Conservation (phyloP, 2,888 invertebrate genomes). For the Hetaerina titia region DNA sequence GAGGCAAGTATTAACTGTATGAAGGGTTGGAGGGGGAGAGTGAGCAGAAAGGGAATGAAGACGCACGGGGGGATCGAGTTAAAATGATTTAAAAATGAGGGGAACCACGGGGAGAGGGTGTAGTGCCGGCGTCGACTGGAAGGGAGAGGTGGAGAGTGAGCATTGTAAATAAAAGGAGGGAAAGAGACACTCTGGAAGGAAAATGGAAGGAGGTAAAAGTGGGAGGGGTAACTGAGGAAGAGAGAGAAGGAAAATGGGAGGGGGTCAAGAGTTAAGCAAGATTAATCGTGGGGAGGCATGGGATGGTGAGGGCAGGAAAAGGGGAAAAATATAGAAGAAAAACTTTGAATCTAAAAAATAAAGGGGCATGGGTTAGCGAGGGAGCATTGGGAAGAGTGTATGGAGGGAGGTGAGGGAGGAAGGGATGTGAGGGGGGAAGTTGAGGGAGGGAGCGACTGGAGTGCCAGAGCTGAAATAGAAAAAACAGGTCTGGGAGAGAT, state of each 20-base stretch:
- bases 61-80: neutral
- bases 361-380: neutral
- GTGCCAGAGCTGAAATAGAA: neutral
- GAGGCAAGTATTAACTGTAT: neutral
- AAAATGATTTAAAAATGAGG: neutral
- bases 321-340: neutral
- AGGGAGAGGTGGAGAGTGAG: neutral
- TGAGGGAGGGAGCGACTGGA: neutral
- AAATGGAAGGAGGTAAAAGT: neutral
- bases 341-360: neutral
- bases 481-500: neutral
- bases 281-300: neutral
- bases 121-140: neutral
- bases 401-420: neutral
- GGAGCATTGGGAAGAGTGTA: neutral
- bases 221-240: neutral
- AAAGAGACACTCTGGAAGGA: neutral
- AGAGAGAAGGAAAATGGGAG: neutral
- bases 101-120: neutral
- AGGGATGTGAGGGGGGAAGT: neutral
- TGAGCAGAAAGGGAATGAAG: neutral
- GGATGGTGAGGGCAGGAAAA: neutral
- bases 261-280: neutral
- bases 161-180: neutral
- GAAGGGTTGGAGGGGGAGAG: neutral